phyloP scores from a whole-genome alignment of 2,113 vertebrate genomes.

The Upupa epops region DNA sequence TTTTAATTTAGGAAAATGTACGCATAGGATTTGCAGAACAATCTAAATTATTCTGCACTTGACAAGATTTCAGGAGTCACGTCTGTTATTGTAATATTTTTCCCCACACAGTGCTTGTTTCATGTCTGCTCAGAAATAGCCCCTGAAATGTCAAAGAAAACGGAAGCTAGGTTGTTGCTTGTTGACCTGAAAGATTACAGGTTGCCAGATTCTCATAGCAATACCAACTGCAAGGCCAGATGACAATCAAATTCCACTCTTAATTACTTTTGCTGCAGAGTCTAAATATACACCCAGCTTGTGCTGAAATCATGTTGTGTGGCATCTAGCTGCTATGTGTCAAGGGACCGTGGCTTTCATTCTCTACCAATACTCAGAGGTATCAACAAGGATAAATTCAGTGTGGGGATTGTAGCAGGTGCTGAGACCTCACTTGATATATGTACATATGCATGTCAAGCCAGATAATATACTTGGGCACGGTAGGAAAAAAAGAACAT shows the following conservation, averaged over 20 bases:
- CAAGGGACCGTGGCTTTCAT: not conserved
- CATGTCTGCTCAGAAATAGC: constrained; percentile 22
- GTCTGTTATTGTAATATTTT: constrained; percentile 5
- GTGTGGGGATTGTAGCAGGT: constrained; percentile 16
- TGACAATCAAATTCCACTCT: constrained; percentile 40
- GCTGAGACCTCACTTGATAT: constrained; percentile 68
- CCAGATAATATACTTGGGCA: constrained; percentile 71
- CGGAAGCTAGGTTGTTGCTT: constrained; percentile 32
- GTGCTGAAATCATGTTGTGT: not conserved
- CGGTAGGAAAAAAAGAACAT: constrained; percentile 62
- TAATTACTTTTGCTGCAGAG: constrained; percentile 32
- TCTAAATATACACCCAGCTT: not conserved
- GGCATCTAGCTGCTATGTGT: not conserved
- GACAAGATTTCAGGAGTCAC: constrained; percentile 5
- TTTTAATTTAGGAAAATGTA: constrained; percentile 30
- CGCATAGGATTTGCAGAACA: not conserved
- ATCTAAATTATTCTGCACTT: constrained; percentile 36
- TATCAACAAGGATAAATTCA: constrained; percentile 55
- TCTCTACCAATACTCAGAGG: not conserved
- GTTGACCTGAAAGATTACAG: constrained; percentile 55
- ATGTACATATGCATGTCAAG: constrained; percentile 68
- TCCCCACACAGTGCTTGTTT: not conserved
- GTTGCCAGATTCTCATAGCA: constrained; percentile 49
- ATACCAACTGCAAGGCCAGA: constrained; percentile 48
- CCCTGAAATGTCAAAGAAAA: constrained; percentile 50